These are phyloP conservation scores for Dipodomys spectabilis DNA, from an alignment of 2,113 vertebrate species.

Conservation along the genomic window DNA sequence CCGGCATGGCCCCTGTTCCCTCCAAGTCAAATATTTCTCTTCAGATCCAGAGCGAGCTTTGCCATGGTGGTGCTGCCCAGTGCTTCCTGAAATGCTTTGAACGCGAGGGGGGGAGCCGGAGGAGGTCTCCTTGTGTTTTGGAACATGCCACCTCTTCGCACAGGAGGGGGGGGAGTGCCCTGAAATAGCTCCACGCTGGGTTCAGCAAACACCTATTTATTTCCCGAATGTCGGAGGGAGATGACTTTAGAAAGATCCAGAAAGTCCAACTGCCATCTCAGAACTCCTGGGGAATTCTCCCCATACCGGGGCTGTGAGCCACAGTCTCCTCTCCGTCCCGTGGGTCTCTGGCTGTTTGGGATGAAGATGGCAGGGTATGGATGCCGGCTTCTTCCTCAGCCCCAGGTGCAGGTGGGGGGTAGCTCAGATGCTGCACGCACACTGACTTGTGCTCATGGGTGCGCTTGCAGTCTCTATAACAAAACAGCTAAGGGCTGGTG, in stretches of 20 bases:
- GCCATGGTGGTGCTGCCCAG: constrained; percentile 83
- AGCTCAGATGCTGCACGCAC: too few species aligned
- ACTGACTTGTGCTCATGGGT: too few species aligned
- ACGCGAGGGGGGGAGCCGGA: constrained; percentile 77
- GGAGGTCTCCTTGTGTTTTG: constrained; percentile 30
- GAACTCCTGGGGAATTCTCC: neutral
- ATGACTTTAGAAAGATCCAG: neutral
- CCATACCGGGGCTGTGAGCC: neutral
- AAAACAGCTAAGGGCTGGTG: neutral
- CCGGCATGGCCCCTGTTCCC: constrained; percentile 79
- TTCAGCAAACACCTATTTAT: constrained; percentile 61
- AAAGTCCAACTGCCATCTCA: constrained; percentile 42
- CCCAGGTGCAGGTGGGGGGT: neutral
- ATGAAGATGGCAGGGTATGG: neutral
- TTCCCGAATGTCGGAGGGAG: constrained; percentile 24
- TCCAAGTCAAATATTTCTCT: constrained; percentile 90
- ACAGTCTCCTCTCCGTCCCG: neutral
- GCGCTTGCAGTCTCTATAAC: neutral
- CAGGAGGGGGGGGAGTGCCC: neutral
- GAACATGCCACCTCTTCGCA: constrained; percentile 28
- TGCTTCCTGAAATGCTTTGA: constrained; percentile 87
- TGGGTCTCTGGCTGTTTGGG: neutral
- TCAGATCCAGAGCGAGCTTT: constrained; percentile 85
- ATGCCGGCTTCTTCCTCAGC: constrained; percentile 1
- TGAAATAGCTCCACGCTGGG: constrained; percentile 12